Percentiles rank a stretch among this genome's conserved stretches.
Conservation (phyloP, 1,140 invertebrate genomes). For the Drosophila seguyi region DNA sequence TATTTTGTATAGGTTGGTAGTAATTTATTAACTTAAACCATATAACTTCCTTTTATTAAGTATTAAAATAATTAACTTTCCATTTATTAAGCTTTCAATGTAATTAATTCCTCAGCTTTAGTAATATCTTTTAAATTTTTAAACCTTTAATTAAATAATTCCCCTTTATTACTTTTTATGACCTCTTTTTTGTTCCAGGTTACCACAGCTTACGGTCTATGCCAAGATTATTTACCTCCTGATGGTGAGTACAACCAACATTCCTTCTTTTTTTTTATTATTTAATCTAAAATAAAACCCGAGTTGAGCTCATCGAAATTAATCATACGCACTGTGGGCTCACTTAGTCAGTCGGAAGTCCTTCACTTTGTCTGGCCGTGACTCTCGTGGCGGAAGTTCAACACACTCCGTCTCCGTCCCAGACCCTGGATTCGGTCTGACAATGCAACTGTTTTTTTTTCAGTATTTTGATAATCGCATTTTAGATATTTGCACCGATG, state of each 20-base stretch:
- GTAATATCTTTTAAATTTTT: not conserved
- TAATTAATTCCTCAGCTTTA: not conserved
- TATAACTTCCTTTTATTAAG: not conserved
- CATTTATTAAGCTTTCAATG: not conserved
- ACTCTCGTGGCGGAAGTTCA: constrained; percentile 24
- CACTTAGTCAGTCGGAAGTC: constrained; percentile 17
- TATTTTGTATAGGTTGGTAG: too few species aligned
- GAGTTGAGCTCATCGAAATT: not conserved
- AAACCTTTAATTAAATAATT: not conserved
- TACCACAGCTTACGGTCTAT: constrained; percentile 94
- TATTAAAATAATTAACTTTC: not conserved
- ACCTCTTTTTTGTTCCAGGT: constrained; percentile 89
- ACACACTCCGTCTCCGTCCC: constrained; percentile 4
- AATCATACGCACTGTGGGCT: constrained; percentile 15
- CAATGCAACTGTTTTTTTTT: constrained; percentile 22
- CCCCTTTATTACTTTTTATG: not conserved
- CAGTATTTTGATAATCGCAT: constrained; percentile 30
- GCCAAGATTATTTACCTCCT: constrained; percentile 94
- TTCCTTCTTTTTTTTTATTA: not conserved
- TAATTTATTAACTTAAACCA: not conserved
- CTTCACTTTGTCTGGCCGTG: constrained; percentile 22
- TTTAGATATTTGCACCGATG: constrained; percentile 38
- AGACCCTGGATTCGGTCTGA: not conserved
- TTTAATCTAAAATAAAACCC: not conserved
- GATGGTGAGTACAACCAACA: constrained; percentile 88